phyloP scores from a whole-genome alignment of 2,797 vertebrate species.

The Ambastaia sidthimunki region DNA sequence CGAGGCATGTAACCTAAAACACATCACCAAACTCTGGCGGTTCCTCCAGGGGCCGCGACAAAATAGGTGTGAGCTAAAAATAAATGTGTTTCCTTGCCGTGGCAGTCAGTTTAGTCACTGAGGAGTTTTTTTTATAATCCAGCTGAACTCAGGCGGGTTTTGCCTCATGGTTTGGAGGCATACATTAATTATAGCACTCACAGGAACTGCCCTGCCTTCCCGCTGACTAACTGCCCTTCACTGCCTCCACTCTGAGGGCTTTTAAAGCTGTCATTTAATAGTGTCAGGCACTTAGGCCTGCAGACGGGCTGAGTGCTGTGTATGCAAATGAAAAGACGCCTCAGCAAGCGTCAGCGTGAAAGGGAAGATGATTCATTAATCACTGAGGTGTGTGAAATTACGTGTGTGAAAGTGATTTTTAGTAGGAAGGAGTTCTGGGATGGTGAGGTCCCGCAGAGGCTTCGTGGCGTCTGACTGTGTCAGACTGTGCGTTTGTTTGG shows the following conservation, averaged over 20 bases:
- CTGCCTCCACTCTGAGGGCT: conserved; percentile 63
- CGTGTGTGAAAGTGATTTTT: conserved; percentile 74
- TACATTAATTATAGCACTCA: conserved; percentile 75
- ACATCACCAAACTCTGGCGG: conserved; percentile 31
- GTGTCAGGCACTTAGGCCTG: conserved; percentile 73
- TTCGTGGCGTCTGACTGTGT: conserved; percentile 41
- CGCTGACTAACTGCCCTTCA: conserved; percentile 70
- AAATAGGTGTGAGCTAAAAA: conserved; percentile 58
- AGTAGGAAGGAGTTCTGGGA: conserved; percentile 33
- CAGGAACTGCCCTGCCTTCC: conserved; percentile 60
- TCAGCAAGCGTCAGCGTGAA: conserved; percentile 21
- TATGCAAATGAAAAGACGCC: conserved; percentile 55
- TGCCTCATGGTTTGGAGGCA: conserved; percentile 71
- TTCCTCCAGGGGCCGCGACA: conserved; percentile 18
- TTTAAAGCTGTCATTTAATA: conserved; percentile 76
- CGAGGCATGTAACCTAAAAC: conserved; percentile 22
- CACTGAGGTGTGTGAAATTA: conserved; percentile 77
- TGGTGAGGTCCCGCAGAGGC: conserved; percentile 1
- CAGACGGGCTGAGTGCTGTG: conserved; percentile 60
- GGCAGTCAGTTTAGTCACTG: conserved; percentile 48
- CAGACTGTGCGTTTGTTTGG: conserved; percentile 75
- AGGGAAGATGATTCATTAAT: conserved; percentile 78
- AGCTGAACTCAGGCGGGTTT: conserved; percentile 65
- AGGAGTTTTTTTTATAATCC: conserved; percentile 57
- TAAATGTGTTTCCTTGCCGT: conserved; percentile 53